phyloP scores from a whole-genome alignment of 1,140 invertebrate species.

The Trichonephila inaurata region DNA sequence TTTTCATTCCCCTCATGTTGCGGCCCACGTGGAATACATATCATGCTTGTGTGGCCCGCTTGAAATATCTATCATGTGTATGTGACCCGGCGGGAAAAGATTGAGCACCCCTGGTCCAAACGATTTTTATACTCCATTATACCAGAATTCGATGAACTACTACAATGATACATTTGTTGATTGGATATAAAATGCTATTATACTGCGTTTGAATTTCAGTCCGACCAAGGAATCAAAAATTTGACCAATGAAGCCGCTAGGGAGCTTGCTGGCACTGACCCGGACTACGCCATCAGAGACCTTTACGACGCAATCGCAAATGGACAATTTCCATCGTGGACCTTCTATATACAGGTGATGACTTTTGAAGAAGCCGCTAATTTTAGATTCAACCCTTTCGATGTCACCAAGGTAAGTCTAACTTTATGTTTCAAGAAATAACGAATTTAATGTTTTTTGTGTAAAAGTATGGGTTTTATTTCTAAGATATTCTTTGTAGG shows the following conservation, averaged over 20 bases:
- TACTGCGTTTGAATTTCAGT: slow-evolving; percentile 81
- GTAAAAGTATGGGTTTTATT: not conserved
- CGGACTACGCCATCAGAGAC: slow-evolving; percentile 93
- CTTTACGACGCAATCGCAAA: slow-evolving; percentile 93
- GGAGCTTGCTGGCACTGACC: slow-evolving; percentile 87
- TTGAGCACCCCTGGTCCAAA: no score
- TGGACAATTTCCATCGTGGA: slow-evolving; percentile 91
- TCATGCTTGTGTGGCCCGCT: no score
- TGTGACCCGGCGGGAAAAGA: no score
- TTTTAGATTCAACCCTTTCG: slow-evolving; percentile 92
- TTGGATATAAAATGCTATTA: not conserved
- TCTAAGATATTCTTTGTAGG: no score
- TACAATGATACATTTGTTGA: no score
- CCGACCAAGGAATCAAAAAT: slow-evolving; percentile 94
- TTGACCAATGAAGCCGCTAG: slow-evolving; percentile 87
- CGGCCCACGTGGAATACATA: no score
- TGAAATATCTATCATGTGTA: no score
- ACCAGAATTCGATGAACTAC: no score
- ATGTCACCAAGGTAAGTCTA: slow-evolving; percentile 88
- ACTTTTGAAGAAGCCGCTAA: slow-evolving; percentile 83
- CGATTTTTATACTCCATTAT: no score
- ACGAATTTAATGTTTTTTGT: not conserved
- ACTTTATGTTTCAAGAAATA: no score
- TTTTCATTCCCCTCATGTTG: no score
- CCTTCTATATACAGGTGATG: slow-evolving; percentile 86